Conservation (phyloP, 1,140 invertebrate species). For the Pseudomyrmex dendroicus region DNA sequence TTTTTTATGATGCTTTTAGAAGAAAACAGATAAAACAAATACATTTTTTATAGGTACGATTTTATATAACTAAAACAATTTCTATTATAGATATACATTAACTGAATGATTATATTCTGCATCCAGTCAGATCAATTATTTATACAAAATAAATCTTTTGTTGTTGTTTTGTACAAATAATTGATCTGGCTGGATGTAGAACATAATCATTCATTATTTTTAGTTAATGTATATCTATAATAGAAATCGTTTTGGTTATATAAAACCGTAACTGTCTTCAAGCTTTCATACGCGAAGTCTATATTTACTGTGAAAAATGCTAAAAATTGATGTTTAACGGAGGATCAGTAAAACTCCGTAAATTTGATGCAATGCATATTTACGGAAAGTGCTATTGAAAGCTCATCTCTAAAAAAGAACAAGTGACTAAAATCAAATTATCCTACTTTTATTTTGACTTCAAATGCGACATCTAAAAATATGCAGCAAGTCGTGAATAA, state of each 20-base stretch:
- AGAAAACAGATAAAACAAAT: too few species aligned
- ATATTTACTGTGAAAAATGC: not conserved
- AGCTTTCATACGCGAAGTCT: not conserved
- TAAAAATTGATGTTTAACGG: slow-evolving; percentile 12
- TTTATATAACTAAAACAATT: too few species aligned
- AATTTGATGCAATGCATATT: slow-evolving; percentile 16
- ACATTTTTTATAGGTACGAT: too few species aligned
- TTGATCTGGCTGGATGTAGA: not conserved
- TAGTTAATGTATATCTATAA: not conserved
- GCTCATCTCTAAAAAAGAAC: slow-evolving; percentile 24
- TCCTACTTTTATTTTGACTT: slow-evolving; percentile 23
- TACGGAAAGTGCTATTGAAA: slow-evolving; percentile 27
- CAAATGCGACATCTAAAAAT: not conserved
- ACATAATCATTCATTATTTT: not conserved
- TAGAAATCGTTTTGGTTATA: not conserved
- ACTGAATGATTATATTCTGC: too few species aligned
- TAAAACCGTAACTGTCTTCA: not conserved
- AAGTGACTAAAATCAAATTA: not conserved
- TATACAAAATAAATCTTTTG: too few species aligned
- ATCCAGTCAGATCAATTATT: too few species aligned
- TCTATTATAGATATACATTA: too few species aligned
- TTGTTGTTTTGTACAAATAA: too few species aligned
- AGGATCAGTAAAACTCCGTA: not conserved
- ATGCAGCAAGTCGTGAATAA: not conserved
- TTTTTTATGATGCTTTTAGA: too few species aligned